Evolutionary conservation across 2,113 vertebrate genomes (phyloP).

Genomic region (Dasyurus viverrinus): DNA sequence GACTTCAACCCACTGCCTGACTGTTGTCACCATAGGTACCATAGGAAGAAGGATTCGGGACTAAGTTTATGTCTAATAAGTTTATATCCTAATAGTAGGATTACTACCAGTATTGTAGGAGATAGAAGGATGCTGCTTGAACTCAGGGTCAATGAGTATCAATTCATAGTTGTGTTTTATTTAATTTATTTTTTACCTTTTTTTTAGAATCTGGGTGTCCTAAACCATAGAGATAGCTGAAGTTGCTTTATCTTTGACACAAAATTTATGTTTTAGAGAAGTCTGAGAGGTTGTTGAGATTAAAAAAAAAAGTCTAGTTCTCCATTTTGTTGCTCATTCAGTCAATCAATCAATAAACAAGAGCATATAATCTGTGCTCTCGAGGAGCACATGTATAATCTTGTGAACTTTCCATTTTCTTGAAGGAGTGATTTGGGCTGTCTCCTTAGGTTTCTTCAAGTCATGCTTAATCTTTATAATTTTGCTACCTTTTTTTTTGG

Average conservation of each 20-base stretch:
- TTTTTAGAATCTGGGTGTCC: neutral
- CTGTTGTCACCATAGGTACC: neutral
- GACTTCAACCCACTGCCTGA: neutral
- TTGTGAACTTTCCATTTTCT: too few relatives aligned
- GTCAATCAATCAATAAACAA: neutral
- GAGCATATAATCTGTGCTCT: neutral
- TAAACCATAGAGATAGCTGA: neutral
- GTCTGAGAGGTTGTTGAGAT: neutral
- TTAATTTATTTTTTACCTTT: neutral
- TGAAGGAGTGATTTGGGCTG: too few relatives aligned
- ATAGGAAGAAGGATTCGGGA: too few relatives aligned
- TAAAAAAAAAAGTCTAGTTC: neutral
- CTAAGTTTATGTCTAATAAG: too few relatives aligned
- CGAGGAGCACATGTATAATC: neutral
- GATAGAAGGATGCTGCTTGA: neutral
- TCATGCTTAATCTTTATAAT: too few relatives aligned
- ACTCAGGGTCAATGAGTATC: neutral
- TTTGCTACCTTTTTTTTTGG: too few relatives aligned
- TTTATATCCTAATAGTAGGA: too few relatives aligned
- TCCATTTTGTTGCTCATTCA: neutral
- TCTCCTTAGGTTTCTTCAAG: too few relatives aligned
- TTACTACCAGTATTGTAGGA: too few relatives aligned
- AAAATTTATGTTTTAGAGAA: neutral
- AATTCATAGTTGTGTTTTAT: neutral
- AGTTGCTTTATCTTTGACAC: neutral